These are phyloP conservation scores for Henicopernis longicauda DNA, from an alignment of 2,113 vertebrate species.

Conservation along the genomic window DNA sequence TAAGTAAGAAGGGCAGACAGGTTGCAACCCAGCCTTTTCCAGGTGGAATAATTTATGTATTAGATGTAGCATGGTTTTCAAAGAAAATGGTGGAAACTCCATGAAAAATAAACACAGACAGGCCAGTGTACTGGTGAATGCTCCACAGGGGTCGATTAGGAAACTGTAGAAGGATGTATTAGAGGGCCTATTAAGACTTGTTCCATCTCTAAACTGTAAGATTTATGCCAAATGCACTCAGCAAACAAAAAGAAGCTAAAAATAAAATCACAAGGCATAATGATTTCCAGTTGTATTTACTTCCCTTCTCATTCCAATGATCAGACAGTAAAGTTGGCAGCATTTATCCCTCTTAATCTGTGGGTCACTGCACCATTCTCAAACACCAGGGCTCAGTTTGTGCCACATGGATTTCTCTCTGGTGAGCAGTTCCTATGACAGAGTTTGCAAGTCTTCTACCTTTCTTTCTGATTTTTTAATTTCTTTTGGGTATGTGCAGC, in stretches of 20 bases:
- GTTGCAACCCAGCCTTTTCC: background rate
- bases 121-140: background rate
- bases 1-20: background rate
- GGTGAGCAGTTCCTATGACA: background rate
- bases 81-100: background rate
- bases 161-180: background rate
- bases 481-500: background rate
- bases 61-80: background rate
- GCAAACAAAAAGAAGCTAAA: conserved; percentile 21
- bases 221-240: conserved; percentile 1
- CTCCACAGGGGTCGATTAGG: background rate
- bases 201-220: background rate
- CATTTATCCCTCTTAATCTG: background rate
- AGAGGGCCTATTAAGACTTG: background rate
- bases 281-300: conserved; percentile 25
- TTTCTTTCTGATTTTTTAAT: background rate
- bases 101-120: background rate
- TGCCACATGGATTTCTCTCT: background rate
- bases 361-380: background rate
- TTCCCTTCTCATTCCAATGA: background rate
- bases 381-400: background rate
- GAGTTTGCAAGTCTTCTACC: background rate
- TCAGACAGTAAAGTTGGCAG: background rate
- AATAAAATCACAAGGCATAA: conserved; percentile 1
- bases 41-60: background rate